A percentile compares a stretch with the other conserved stretches of the same genome.
phyloP scores from a whole-genome alignment of 2,113 vertebrate genomes.

The Melierax canorus region DNA sequence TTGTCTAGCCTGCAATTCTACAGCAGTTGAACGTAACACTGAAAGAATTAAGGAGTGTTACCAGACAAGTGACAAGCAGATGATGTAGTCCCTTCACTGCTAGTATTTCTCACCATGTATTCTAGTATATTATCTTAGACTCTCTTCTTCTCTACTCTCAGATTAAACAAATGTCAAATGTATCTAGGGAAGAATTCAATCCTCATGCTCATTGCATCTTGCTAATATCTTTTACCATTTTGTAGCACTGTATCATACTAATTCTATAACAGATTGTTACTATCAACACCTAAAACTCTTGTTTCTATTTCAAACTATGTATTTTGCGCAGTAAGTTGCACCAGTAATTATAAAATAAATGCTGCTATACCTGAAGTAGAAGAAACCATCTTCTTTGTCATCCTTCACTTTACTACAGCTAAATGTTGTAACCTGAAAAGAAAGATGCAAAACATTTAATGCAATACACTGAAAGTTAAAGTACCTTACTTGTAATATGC shows the following conservation, averaged over 20 bases:
- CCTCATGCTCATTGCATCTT: not conserved
- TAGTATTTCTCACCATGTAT: not conserved
- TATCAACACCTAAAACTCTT: not conserved
- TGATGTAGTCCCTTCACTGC: not conserved
- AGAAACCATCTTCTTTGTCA: slow-evolving; percentile 82
- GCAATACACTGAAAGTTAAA: not conserved
- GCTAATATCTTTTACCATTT: not conserved
- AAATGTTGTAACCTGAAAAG: slow-evolving; percentile 75
- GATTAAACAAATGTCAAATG: not conserved
- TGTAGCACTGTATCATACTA: not conserved
- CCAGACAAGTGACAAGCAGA: not conserved
- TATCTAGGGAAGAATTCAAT: not conserved
- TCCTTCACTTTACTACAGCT: slow-evolving; percentile 84
- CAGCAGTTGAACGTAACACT: not conserved
- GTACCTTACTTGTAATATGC: not conserved
- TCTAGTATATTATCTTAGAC: not conserved
- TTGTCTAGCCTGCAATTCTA: not conserved
- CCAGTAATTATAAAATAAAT: not conserved
- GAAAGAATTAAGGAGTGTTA: not conserved
- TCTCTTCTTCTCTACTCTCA: not conserved
- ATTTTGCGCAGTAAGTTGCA: not conserved
- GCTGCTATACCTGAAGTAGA: slow-evolving; percentile 87
- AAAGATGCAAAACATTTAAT: not conserved
- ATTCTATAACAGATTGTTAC: not conserved
- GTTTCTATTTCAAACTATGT: not conserved